A percentile compares a stretch with the other conserved stretches of the same genome.
phyloP scores from a whole-genome alignment of 2,113 vertebrate species.

The Aleadryas rufinucha region DNA sequence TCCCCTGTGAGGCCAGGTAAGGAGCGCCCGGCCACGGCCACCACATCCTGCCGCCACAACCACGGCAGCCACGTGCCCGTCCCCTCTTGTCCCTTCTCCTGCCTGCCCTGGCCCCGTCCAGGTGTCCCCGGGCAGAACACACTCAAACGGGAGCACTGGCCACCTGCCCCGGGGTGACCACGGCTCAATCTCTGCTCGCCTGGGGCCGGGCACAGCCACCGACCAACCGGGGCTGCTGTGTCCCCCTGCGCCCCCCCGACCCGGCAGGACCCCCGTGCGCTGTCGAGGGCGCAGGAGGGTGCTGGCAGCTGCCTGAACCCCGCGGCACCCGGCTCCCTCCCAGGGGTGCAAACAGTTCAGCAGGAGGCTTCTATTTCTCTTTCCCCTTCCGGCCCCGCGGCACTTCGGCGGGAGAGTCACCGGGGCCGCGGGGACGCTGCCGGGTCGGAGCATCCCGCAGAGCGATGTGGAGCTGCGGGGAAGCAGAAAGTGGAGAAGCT shows the following conservation, averaged over 20 bases:
- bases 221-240: fast-evolving
- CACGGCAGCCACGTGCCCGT: not conserved
- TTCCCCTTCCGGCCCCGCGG: not conserved
- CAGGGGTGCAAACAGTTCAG: not conserved
- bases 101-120: fast-evolving
- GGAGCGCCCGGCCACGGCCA: not conserved
- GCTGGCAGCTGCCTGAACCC: not conserved
- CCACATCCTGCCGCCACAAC: not conserved
- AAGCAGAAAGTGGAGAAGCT: not conserved
- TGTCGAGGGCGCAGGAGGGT: not conserved
- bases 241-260: fast-evolving
- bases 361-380: not conserved
- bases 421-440: not conserved
- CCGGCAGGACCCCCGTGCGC: fast-evolving
- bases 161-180: not conserved
- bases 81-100: not conserved
- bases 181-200: not conserved
- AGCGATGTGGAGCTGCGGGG: not conserved
- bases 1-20: not conserved
- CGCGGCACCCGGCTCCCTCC: fast-evolving
- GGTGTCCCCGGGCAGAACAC: not conserved
- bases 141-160: fast-evolving
- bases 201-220: not conserved
- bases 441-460: not conserved
- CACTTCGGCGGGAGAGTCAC: not conserved